A percentile compares a stretch with the other conserved stretches of the same genome.
phyloP scores from a whole-genome alignment of 2,113 vertebrate species.

The Solenodon paradoxus region DNA sequence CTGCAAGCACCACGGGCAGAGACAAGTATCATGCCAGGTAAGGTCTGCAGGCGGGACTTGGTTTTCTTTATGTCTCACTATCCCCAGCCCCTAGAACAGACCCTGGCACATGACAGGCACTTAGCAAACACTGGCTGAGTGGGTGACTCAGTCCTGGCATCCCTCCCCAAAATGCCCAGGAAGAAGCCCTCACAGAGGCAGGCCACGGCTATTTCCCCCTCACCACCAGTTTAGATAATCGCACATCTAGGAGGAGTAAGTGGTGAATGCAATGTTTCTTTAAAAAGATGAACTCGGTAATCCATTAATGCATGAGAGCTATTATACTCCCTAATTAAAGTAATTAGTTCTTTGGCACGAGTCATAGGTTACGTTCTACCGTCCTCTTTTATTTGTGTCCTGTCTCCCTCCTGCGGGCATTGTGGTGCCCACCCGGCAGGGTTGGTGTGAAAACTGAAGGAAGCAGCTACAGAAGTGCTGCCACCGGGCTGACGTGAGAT shows the following conservation, averaged over 20 bases:
- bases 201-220: too few relatives aligned
- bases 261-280: not conserved
- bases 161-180: not conserved
- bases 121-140: not conserved
- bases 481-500: not conserved
- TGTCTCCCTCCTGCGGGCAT: too few relatives aligned
- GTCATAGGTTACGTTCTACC: not conserved
- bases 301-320: not conserved
- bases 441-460: not conserved
- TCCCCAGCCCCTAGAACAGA: not conserved
- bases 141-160: not conserved
- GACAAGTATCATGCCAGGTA: not conserved
- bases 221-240: not conserved
- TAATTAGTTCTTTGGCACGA: not conserved
- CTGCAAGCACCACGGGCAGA: not conserved
- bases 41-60: not conserved
- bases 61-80: not conserved
- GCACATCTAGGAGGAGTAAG: not conserved
- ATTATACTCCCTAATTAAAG: too few relatives aligned
- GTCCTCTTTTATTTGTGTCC: not conserved
- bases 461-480: not conserved
- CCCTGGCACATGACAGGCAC: not conserved
- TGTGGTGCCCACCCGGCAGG: fast-evolving
- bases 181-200: not conserved
- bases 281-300: not conserved